A percentile compares a stretch with the other conserved stretches of the same genome.
Evolutionary conservation across 1,140 invertebrate species (phyloP).

Genomic region (Linepithema humile): DNA sequence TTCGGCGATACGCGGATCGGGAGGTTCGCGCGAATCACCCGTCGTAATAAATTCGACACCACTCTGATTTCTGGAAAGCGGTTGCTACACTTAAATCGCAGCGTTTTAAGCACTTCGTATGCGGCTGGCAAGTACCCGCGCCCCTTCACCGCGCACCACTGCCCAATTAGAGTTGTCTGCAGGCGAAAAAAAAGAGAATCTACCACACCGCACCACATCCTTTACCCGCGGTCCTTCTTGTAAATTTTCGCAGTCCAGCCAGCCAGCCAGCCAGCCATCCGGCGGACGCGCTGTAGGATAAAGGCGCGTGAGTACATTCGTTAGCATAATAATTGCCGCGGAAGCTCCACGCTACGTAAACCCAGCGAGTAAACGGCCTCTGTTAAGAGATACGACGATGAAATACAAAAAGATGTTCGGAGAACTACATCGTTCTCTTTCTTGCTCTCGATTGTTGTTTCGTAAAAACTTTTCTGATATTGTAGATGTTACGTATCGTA

Average conservation of each 20-base stretch:
- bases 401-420: constrained; percentile 32
- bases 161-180: constrained; percentile 65
- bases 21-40: not conserved
- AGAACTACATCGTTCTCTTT: constrained; percentile 22
- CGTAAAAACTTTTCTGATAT: not conserved
- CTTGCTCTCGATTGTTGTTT: not conserved
- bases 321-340: constrained; percentile 55
- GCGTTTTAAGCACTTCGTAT: constrained; percentile 58
- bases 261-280: constrained; percentile 35
- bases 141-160: constrained; percentile 22
- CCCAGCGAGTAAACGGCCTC: constrained; percentile 52
- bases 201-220: constrained; percentile 38
- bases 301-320: constrained; percentile 49
- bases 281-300: constrained; percentile 40
- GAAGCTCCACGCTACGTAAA: constrained; percentile 40
- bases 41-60: constrained; percentile 31
- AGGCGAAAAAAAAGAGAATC: constrained; percentile 20
- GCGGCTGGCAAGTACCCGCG: constrained; percentile 10
- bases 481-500: no score
- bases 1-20: constrained; percentile 1
- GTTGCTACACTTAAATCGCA: constrained; percentile 47
- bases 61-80: constrained; percentile 34
- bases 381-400: constrained; percentile 34
- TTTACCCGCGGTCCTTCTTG: constrained; percentile 48
- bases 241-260: constrained; percentile 61